phyloP scores from a whole-genome alignment of 2,113 vertebrate species.

The Lepidothrix coronata region DNA sequence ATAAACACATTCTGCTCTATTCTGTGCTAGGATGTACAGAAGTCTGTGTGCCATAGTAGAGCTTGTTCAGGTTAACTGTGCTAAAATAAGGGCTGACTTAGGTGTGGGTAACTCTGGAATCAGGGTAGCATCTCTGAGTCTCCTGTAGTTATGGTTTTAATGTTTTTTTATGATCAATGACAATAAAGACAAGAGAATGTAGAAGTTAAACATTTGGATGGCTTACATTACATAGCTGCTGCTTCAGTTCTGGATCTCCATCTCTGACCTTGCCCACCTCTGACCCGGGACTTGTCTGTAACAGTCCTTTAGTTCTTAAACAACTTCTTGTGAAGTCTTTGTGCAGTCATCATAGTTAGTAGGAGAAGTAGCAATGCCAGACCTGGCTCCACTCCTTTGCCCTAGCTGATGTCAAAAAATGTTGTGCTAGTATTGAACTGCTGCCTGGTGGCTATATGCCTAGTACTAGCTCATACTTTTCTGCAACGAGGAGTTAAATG shows the following conservation, averaged over 20 bases:
- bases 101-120: neutral
- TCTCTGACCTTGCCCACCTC: neutral
- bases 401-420: neutral
- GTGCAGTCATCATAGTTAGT: neutral
- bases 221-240: neutral
- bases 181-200: neutral
- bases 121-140: neutral
- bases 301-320: neutral
- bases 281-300: neutral
- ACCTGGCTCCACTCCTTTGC: neutral
- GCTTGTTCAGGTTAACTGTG: slow-evolving; percentile 28
- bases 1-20: neutral
- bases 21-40: neutral
- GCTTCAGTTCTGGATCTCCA: neutral
- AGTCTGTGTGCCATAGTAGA: neutral
- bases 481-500: neutral
- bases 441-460: neutral
- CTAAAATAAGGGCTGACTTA: slow-evolving; percentile 17
- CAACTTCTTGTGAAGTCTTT: neutral
- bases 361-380: neutral
- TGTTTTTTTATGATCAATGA: neutral
- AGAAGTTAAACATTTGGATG: neutral
- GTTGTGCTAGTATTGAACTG: neutral
- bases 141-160: neutral
- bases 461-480: neutral